These are phyloP conservation scores for Callaeas wilsoni DNA, from an alignment of 2,113 vertebrate species.

Conservation along the genomic window DNA sequence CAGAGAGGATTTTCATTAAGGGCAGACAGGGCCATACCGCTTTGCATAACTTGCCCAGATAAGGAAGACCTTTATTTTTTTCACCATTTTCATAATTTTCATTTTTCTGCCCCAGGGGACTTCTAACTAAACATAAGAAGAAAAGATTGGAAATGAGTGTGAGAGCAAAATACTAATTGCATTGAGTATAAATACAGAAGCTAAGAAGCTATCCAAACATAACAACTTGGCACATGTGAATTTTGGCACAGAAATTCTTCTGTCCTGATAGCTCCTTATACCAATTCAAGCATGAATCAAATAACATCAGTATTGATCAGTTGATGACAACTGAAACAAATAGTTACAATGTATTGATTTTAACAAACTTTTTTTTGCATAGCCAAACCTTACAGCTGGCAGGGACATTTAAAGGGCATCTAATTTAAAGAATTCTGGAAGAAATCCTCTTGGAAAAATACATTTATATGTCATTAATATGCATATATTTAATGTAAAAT, in stretches of 20 bases:
- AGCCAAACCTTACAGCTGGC: neutral
- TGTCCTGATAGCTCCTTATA: neutral
- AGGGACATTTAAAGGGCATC: neutral
- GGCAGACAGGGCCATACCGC: neutral
- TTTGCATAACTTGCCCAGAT: neutral
- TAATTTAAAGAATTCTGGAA: neutral
- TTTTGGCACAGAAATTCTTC: neutral
- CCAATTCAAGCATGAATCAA: neutral
- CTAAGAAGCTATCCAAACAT: neutral
- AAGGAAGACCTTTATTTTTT: neutral
- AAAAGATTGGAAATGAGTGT: neutral
- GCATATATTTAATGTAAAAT: neutral
- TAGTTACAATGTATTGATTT: neutral
- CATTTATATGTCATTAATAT: neutral
- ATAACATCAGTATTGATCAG: neutral
- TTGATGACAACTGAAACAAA: neutral
- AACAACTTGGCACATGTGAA: neutral
- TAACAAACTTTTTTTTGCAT: neutral
- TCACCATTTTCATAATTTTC: neutral
- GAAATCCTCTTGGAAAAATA: neutral
- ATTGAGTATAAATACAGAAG: neutral
- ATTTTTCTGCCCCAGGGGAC: neutral
- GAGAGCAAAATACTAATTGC: neutral
- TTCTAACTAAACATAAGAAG: neutral
- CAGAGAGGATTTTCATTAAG: neutral